Base-by-base conservation (phyloP, 2,113 vertebrate genomes). In the Tetrao urogallus region DNA sequence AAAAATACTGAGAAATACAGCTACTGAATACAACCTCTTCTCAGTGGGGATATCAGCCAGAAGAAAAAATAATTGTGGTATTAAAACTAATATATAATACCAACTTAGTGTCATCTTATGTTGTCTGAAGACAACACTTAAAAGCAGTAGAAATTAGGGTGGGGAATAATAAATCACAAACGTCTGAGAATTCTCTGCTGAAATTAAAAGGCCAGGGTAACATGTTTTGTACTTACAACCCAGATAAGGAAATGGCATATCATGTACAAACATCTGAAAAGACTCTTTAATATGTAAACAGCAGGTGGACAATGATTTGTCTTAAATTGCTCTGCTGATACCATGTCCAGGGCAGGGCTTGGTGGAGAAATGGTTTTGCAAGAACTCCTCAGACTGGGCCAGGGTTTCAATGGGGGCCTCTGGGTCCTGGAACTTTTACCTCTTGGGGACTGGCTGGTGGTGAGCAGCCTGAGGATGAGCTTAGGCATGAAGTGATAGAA, bases 141-240 rank as follows among this genome's bases (percentile, higher is more conserved):
- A 15, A 74, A 77, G 74, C 22, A 54, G 30, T 24, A 78, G 47
- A 71, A 92, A 60, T 30, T 81, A 32, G 56, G 56, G 14, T 34
- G 50, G 12, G 10, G 45, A 32, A 8, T 36, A 60, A 56, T 82
- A 78, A 92, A 75, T 89, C 32, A 60, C 2, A 5, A 32, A 24
- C 76, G 16, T 89, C 64, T 72, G 20, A 87, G 58, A 58, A 48
- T 82, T 87, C 52, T 64, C 40, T 21, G 10, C 57, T 82, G 63
- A 94, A 94, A 92, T 87, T 84, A 61, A 54, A 54, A 91, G 81
- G 52, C 48, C 71, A 74, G 69, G 14, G 21, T 84, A 81, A 22
- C 58, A 77, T 30, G 13, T 50, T 86, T 79, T 69, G 17, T 88
- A 74, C 64, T 63, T 80, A 32, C 52, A 47, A 86, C 19, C 7